Base-by-base conservation (phyloP, 1,140 invertebrate genomes). In the Meteorus sp. region DNA sequence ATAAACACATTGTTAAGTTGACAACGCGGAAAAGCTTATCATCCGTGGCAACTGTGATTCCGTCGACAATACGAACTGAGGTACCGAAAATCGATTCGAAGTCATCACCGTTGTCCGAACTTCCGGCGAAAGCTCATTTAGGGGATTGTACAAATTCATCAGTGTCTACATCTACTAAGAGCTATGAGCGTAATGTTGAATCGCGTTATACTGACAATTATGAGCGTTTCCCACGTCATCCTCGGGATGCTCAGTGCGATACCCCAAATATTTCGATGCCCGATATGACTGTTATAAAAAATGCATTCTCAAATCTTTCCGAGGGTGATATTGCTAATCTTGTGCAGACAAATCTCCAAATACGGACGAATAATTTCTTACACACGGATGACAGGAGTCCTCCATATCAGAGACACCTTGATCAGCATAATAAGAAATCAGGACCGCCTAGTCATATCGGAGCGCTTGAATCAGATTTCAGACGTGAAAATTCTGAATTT, bases 191-290 rank as follows among this genome's bases (percentile, higher is more conserved):
- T 41, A 19, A 19, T 3, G 41, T 44, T 0, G 66, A 70, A 3
- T 62, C 59, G 0, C 64, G 73, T 17, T 75, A 67, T 33, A 62
- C 70, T 0, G 68, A 75, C 17, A 74, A 72, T 39, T 75, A 74
- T 8, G 73, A 76, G 8, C 63, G 69, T 13, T 64, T 73, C 60
- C 65, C 70, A 1, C 68, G 69, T 0, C 67, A 61, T 11, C 27
- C 31, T 6, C 58, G 6, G 15, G 51, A 59, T 25, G 17, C 20
- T 48, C 54, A 43, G 15, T 29, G 35, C 8, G 27, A 57, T 19
- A 22, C 6, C 11, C 22, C 22, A 43, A 58, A 35, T 17, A 9
- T 20, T 4, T 13, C 41, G 25, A 56, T 56, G 27, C 44, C 44
- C 2, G 45, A 57, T 22, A 54, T 55, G 22, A 64, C 47, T 52